Evolutionary conservation across 2,797 vertebrate genomes (phyloP).

Genomic region (Muraenolepis orangiensis): DNA sequence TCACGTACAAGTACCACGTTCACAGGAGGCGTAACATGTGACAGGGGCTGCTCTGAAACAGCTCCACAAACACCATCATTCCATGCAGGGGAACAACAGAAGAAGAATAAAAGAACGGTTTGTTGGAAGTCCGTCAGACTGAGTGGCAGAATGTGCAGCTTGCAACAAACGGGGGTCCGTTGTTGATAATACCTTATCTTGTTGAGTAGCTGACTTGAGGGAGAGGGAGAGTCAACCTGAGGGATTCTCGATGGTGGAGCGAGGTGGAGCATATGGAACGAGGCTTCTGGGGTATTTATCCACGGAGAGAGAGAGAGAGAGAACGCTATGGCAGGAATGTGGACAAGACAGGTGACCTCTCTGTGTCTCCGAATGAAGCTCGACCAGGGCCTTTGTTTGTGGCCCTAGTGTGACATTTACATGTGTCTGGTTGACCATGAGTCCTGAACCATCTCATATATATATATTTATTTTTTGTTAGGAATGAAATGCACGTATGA

Average conservation of each 20-base stretch:
- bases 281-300: conserved; percentile 61
- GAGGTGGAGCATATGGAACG: conserved; percentile 42
- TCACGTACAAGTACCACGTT: not conserved
- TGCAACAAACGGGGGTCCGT: conserved; percentile 41
- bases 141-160: conserved; percentile 13
- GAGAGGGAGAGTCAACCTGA: conserved; percentile 30
- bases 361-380: conserved; percentile 60
- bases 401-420: conserved; percentile 48
- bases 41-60: not conserved
- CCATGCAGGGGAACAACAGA: not conserved
- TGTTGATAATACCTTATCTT: conserved; percentile 35
- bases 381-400: conserved; percentile 54
- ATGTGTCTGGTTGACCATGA: conserved; percentile 26
- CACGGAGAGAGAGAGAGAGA: conserved; percentile 37
- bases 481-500: too few species aligned
- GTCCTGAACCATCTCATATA: not conserved
- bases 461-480: too few species aligned
- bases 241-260: conserved; percentile 35
- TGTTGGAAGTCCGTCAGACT: not conserved
- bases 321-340: conserved; percentile 65
- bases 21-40: not conserved
- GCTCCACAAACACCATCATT: not conserved
- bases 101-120: not conserved
- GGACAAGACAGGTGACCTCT: conserved; percentile 68
- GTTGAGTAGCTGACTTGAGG: conserved; percentile 46